Evolutionary conservation across 2,797 vertebrate genomes (phyloP).

Genomic region (Artibeus lituratus): DNA sequence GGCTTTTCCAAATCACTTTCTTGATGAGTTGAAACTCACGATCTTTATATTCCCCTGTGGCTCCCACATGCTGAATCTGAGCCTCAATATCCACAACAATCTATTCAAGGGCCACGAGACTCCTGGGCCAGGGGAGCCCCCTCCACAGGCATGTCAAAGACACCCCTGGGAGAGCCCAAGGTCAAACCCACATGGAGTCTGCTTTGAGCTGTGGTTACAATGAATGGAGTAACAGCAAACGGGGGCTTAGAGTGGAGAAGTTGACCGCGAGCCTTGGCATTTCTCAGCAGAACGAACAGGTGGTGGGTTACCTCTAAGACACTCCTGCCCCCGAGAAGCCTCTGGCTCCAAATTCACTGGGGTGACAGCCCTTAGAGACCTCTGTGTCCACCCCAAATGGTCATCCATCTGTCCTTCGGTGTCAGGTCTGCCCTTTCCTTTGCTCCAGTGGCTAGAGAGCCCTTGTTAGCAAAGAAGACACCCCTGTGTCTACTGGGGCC

Average conservation of each 20-base stretch:
- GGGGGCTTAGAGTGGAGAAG: neutral
- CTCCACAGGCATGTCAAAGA: neutral
- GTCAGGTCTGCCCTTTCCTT: accelerated
- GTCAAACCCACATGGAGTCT: neutral
- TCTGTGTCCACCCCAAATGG: accelerated
- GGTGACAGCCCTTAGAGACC: neutral
- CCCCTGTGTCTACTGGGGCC: too few relatives aligned
- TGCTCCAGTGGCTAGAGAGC: neutral
- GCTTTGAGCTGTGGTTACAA: neutral
- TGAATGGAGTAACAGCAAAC: neutral
- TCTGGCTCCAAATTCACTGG: too few relatives aligned
- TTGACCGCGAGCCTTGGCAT: neutral
- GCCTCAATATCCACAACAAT: neutral
- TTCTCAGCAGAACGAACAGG: neutral
- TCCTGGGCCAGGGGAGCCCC: neutral
- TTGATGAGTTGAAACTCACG: neutral
- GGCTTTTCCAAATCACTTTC: neutral
- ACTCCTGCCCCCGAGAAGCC: neutral
- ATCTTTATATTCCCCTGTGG: neutral
- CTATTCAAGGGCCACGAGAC: neutral
- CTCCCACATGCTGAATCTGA: neutral
- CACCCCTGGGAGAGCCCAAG: neutral
- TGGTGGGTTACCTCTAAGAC: neutral
- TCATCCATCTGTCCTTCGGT: neutral
- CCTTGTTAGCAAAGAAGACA: neutral